Evolutionary conservation across 2,888 invertebrate genomes (phyloP), one percentile per base, ranked within the genome.

Genomic region (Thecocarcelia acutangulata): DNA sequence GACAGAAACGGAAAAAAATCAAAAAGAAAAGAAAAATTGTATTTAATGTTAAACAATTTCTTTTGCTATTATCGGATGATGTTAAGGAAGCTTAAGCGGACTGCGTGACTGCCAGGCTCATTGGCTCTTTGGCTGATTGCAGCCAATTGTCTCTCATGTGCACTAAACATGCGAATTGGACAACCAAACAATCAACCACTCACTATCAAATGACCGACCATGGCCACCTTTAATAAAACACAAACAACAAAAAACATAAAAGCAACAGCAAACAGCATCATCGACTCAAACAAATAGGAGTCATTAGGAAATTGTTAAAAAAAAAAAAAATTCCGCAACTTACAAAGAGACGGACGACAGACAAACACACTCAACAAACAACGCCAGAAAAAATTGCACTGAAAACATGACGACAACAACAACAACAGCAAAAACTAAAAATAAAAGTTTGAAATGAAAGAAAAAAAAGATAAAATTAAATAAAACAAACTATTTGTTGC

Each of bases 271-370:
- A 48, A 13, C 46, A 77, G 42, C 69, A 75, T 50, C 69, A 76
- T 54, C 61, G 68, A 68, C 66, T 74, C 64, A 61, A 82, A 82
- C 74, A 84, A 84, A 84, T 83, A 75, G 84, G 70, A 80, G 84
- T 80, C 84, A 84, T 84, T 84, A 84, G 83, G 80, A 84, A 84
- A 84, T 82, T 79, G 83, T 76, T 79, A 44, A 58, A 73, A 82
- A 83, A 58, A 73, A 82, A 83, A 82, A 83, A 82, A 82, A 79
- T 82, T 83, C 83, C 83, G 83, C 83, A 78, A 64, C 40, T 42
- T 33, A 19, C 66, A 66, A 54, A 54, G 52, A 63, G 33, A 33
- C 6, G 6, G 3, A 28, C 28, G n/a, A 28, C 28, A 28, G 3
- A 28, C 28, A 4, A 3, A 28, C 28, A 6, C 33, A 33, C 9